A percentile compares a stretch with the other conserved stretches of the same genome.
Conservation (phyloP, 2,113 vertebrate genomes). For the Oncorhynchus kisutch region DNA sequence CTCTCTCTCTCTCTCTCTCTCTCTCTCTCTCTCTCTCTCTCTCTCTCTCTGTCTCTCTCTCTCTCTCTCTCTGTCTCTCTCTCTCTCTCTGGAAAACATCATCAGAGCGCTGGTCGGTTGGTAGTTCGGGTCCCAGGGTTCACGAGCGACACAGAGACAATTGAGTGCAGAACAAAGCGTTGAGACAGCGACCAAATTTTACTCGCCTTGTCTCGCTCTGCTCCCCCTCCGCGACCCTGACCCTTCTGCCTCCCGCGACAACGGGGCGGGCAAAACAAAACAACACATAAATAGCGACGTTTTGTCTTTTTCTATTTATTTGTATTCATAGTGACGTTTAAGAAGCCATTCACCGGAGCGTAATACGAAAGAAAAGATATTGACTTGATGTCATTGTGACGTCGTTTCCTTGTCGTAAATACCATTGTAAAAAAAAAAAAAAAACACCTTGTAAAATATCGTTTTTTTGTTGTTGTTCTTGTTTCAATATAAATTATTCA, state of each 20-base stretch:
- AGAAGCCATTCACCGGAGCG: not conserved
- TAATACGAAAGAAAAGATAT: not conserved
- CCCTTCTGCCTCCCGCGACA: constrained; percentile 55
- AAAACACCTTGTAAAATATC: not conserved
- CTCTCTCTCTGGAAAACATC: constrained; percentile 6
- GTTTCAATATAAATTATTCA: not conserved
- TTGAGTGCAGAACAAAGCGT: constrained; percentile 70
- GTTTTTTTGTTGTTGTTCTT: not conserved
- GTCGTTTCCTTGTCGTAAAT: not conserved
- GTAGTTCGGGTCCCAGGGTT: constrained; percentile 60
- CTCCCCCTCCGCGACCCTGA: constrained; percentile 60
- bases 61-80: not conserved
- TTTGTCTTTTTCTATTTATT: not conserved
- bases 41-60: no score
- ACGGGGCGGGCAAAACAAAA: constrained; percentile 25
- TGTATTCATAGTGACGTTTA: not conserved
- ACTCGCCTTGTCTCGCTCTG: constrained; percentile 65
- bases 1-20: not conserved
- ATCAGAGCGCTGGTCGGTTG: constrained; percentile 40
- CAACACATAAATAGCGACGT: constrained; percentile 45
- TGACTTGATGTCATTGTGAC: not conserved
- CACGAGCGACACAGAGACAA: constrained; percentile 65
- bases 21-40: no score
- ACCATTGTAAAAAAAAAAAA: no score
- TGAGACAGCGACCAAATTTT: constrained; percentile 63